Percentiles rank a stretch among this genome's conserved stretches.
phyloP scores from a whole-genome alignment of 2,888 invertebrate genomes.

The Anoncus sp. region DNA sequence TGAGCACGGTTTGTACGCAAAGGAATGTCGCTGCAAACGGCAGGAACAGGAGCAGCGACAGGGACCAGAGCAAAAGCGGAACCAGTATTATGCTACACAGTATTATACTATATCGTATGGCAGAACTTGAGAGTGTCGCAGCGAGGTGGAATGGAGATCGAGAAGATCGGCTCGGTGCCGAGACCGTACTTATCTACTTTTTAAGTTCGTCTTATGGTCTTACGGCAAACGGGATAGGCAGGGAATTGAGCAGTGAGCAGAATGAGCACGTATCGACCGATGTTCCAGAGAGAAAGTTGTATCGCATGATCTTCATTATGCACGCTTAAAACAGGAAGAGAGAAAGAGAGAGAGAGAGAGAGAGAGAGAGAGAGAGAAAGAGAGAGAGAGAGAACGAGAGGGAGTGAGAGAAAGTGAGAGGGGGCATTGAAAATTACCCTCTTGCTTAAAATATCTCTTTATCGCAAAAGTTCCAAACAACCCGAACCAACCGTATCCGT shows the following conservation, averaged over 20 bases:
- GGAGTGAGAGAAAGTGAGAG: no score
- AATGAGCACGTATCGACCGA: background rate
- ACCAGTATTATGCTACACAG: slow-evolving; percentile 47
- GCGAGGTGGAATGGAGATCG: slow-evolving; percentile 66
- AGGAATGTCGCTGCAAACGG: slow-evolving; percentile 70
- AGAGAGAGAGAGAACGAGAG: no score
- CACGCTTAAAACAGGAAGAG: background rate
- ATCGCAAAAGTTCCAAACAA: no score
- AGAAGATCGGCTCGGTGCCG: slow-evolving; percentile 48
- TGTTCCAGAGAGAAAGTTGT: slow-evolving; percentile 2
- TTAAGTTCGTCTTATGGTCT: background rate
- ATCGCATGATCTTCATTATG: background rate
- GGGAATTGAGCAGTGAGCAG: background rate
- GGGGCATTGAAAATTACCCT: no score
- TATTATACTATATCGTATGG: slow-evolving; percentile 3
- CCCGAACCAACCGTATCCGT: no score
- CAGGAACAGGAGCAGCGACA: slow-evolving; percentile 49
- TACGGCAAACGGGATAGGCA: background rate
- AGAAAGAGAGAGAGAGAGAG: slow-evolving; percentile 1
- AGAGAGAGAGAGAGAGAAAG: no score
- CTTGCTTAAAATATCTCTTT: no score
- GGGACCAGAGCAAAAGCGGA: slow-evolving; percentile 47
- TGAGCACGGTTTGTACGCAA: slow-evolving; percentile 62
- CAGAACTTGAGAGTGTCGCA: slow-evolving; percentile 63
- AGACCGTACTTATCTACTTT: slow-evolving; percentile 24